Evolutionary conservation across 2,888 invertebrate genomes (phyloP).

Genomic region (Argyresthia goedartella): DNA sequence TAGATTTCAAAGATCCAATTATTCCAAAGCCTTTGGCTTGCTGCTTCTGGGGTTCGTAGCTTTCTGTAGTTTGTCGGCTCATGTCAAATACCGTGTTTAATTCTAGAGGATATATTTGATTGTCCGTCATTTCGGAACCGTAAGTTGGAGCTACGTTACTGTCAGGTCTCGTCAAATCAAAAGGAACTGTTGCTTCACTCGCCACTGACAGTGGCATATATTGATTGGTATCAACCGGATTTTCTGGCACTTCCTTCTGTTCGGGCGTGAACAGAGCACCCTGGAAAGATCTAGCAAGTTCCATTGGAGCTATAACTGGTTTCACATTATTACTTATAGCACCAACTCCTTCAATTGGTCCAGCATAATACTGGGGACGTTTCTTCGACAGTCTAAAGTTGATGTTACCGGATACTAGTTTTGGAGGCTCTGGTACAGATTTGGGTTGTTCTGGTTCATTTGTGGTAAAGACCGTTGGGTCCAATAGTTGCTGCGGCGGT

Average conservation of each 20-base stretch:
- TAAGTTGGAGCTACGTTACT: background rate
- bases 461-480: background rate
- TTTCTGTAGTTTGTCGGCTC: slow-evolving; percentile 37
- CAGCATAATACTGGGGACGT: slow-evolving; percentile 58
- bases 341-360: slow-evolving; percentile 56
- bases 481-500: background rate
- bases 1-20: slow-evolving; percentile 60
- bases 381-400: slow-evolving; percentile 56
- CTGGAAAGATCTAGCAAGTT: slow-evolving; percentile 10
- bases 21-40: slow-evolving; percentile 48
- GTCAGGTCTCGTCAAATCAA: slow-evolving; percentile 22
- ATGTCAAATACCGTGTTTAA: slow-evolving; percentile 48
- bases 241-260: background rate
- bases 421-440: slow-evolving; percentile 28
- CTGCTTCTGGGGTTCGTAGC: slow-evolving; percentile 27
- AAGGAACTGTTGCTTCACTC: slow-evolving; percentile 10
- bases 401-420: slow-evolving; percentile 25
- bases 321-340: slow-evolving; percentile 49
- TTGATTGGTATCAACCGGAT: background rate
- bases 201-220: slow-evolving; percentile 2
- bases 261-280: slow-evolving; percentile 5
- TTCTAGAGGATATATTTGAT: slow-evolving; percentile 10
- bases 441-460: background rate
- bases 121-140: background rate
- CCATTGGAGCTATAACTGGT: slow-evolving; percentile 33